phyloP scores from a whole-genome alignment of 2,888 invertebrate genomes.

The Myopa testacea region DNA sequence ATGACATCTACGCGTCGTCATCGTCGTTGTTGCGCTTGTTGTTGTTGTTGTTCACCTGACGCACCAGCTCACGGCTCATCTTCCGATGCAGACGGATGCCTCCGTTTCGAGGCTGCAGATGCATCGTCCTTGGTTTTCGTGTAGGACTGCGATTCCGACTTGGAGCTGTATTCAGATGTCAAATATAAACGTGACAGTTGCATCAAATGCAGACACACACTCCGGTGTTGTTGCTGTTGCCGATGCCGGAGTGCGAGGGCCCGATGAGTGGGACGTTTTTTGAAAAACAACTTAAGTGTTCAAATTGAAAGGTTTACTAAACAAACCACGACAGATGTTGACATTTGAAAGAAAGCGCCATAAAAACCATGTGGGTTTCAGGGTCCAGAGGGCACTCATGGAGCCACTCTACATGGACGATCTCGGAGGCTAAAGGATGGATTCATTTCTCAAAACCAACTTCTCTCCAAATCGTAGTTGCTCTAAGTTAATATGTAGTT shows the following conservation, averaged over 20 bases:
- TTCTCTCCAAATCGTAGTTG: no score
- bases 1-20: neutral
- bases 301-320: neutral
- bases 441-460: no score
- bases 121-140: constrained; percentile 6
- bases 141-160: neutral
- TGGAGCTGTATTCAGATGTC: constrained; percentile 6
- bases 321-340: neutral
- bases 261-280: no score
- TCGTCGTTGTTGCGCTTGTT: no score
- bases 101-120: neutral
- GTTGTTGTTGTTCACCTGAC: neutral
- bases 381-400: neutral
- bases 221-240: no score
- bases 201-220: constrained; percentile 11
- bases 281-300: neutral
- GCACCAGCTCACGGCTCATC: neutral
- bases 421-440: no score
- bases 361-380: neutral
- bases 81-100: neutral
- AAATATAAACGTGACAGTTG: constrained; percentile 11
- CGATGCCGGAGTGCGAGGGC: neutral
- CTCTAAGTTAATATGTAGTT: no score
- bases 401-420: no score
- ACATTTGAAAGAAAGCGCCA: neutral